These are phyloP conservation scores for Epinephelus cyanopodus DNA, from an alignment of 2,113 vertebrate genomes.

Conservation along the genomic window DNA sequence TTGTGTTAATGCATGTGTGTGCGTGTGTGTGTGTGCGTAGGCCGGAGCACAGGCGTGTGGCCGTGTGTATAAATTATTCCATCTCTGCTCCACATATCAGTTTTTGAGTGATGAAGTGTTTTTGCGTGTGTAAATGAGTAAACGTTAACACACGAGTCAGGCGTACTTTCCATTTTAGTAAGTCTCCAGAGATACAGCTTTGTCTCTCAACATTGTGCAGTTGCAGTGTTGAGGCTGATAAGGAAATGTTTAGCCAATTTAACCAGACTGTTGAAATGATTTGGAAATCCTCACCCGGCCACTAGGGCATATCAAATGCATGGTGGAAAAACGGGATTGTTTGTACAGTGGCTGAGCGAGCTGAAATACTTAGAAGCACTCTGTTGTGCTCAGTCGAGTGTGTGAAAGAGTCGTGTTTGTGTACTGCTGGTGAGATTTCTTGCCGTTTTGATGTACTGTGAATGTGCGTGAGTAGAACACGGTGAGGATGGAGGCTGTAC, in stretches of 20 bases:
- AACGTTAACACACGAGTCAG: conserved; percentile 35
- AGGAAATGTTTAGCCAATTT: conserved; percentile 71
- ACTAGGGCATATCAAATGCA: conserved; percentile 60
- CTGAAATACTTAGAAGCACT: conserved; percentile 48
- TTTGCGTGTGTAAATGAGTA: conserved; percentile 57
- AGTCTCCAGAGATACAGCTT: conserved; percentile 46
- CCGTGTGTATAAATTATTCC: conserved; percentile 38
- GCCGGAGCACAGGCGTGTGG: neutral
- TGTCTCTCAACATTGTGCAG: conserved; percentile 62
- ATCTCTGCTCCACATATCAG: conserved; percentile 35
- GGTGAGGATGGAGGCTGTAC: conserved; percentile 21
- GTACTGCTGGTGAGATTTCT: neutral
- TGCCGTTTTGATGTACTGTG: conserved; percentile 1
- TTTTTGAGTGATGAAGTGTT: conserved; percentile 58
- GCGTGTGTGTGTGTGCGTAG: conserved; percentile 2
- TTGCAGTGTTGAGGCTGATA: conserved; percentile 61
- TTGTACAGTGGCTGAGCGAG: conserved; percentile 51
- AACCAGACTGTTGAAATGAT: conserved; percentile 73
- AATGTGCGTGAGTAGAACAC: neutral
- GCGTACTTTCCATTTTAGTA: conserved; percentile 60
- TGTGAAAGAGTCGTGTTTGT: conserved; percentile 7
- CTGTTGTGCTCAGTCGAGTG: conserved; percentile 11
- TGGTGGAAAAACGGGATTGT: conserved; percentile 64
- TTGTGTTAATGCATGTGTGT: neutral
- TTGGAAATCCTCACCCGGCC: conserved; percentile 60